Evolutionary conservation across 2,797 vertebrate genomes (phyloP).

Genomic region (Tapera naevia): DNA sequence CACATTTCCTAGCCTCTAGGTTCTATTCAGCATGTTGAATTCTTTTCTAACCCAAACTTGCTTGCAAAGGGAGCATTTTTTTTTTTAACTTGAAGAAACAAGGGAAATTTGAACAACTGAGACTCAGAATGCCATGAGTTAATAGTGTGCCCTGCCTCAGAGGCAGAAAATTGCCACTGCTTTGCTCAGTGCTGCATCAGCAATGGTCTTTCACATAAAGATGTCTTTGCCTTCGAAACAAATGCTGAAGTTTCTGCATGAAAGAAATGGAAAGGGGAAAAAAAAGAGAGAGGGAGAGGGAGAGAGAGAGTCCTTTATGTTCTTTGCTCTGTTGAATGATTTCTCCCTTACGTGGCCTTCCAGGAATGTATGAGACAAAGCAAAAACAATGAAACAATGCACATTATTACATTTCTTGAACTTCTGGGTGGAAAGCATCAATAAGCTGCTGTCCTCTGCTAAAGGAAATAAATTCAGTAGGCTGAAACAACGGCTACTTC

Average conservation of each 20-base stretch:
- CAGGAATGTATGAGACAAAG: background rate
- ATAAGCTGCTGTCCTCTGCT: background rate
- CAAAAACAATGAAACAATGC: background rate
- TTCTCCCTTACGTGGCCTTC: background rate
- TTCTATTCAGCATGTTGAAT: background rate
- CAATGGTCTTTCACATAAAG: background rate
- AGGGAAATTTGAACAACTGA: background rate
- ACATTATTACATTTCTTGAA: constrained; percentile 8
- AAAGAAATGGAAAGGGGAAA: background rate
- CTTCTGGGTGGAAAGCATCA: background rate
- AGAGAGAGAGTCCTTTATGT: background rate
- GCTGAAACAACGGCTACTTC: constrained; percentile 21
- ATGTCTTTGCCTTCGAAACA: constrained; percentile 1
- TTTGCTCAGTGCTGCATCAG: background rate
- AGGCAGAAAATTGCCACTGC: background rate
- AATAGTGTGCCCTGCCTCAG: background rate
- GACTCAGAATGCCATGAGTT: background rate
- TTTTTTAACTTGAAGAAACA: background rate
- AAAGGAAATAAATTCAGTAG: background rate
- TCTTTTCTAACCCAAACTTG: background rate
- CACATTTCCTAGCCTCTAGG: background rate
- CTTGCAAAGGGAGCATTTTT: background rate
- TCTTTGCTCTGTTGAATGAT: background rate
- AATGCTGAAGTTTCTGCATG: background rate
- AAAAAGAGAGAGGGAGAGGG: background rate